Evolutionary conservation across 2,888 invertebrate species (phyloP), one percentile per base, ranked within the genome.

Genomic region (Prosapia bicincta): DNA sequence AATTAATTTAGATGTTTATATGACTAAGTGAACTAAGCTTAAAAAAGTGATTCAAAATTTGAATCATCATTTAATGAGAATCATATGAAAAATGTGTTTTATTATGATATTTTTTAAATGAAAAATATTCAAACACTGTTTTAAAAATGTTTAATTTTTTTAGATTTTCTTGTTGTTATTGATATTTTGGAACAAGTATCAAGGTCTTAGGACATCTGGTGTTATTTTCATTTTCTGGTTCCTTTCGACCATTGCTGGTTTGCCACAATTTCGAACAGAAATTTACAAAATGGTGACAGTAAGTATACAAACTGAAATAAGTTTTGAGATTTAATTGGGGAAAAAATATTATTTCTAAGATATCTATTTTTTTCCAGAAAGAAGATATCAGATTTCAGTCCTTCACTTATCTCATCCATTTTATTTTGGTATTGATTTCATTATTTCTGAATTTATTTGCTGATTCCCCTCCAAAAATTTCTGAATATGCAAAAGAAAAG

Each of bases 351-450:
- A 28, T 28, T 28, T 6, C 3, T 28, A 28, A 28, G 5, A 28
- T 28, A 28, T 6, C 3, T 28, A 6, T 28, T 6, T 28, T 28
- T 28, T 28, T 28, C 28, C 3, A 9, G 28, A 28, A 28, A 9
- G 9, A 38, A 38, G 26, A 74, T 15, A 38, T 54, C 15, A 26
- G 88, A 79, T 92, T 92, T 82, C 86, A 88, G 78, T 93, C 92
- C 84, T 86, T 91, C 80, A 92, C 93, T 83, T 95, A 92, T 84
- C 90, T 94, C 87, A 89, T 94, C 79, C 95, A 92, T 85, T 96
- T 91, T 84, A 89, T 92, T 0, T 84, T 93, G 78, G 87, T 92
- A 73, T 82, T 92, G 77, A 81, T 90, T 65, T 89, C 94, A 88
- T 89, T 95, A 78, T 78, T 95, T 75, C 85, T 96, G 26, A 94